Evolutionary conservation across 2,888 invertebrate species (phyloP).

Genomic region (Agrotis puta): DNA sequence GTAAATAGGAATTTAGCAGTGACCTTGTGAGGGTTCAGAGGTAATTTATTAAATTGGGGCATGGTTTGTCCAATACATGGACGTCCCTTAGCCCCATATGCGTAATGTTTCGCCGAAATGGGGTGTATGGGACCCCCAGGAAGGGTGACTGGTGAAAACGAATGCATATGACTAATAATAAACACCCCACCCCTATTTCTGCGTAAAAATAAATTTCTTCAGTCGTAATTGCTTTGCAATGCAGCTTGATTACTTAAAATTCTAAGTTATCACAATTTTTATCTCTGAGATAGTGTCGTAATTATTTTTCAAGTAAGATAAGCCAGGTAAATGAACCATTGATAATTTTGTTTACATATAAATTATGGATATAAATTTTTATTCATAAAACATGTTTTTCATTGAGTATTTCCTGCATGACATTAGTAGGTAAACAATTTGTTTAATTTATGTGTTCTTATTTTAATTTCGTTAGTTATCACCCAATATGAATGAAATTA

Average conservation of each 20-base stretch:
- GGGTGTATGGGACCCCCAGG: constrained; percentile 76
- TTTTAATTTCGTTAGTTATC: constrained; percentile 15
- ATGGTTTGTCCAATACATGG: constrained; percentile 64
- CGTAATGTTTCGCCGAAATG: constrained; percentile 74
- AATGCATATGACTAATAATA: constrained; percentile 66
- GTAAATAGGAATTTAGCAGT: constrained; percentile 57
- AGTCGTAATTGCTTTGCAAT: constrained; percentile 34
- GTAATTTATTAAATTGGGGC: constrained; percentile 72
- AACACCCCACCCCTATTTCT: constrained; percentile 50
- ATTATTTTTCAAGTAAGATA: constrained; percentile 41
- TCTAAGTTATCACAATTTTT: constrained; percentile 39
- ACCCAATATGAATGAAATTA: constrained; percentile 9
- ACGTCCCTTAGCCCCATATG: constrained; percentile 56
- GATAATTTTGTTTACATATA: constrained; percentile 41
- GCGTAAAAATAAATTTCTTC: constrained; percentile 44
- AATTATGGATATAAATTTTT: constrained; percentile 31
- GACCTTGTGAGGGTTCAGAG: constrained; percentile 70
- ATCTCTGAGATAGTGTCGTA: constrained; percentile 36
- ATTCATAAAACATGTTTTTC: constrained; percentile 29
- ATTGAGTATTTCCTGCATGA: constrained; percentile 42
- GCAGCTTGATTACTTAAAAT: constrained; percentile 34
- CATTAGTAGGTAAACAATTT: constrained; percentile 28
- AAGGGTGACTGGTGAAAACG: constrained; percentile 68
- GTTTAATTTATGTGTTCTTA: constrained; percentile 16
- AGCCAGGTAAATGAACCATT: constrained; percentile 41